Evolutionary conservation across 2,888 invertebrate species (phyloP), one percentile per base, ranked within the genome.

Genomic region (Hipparchia semele): DNA sequence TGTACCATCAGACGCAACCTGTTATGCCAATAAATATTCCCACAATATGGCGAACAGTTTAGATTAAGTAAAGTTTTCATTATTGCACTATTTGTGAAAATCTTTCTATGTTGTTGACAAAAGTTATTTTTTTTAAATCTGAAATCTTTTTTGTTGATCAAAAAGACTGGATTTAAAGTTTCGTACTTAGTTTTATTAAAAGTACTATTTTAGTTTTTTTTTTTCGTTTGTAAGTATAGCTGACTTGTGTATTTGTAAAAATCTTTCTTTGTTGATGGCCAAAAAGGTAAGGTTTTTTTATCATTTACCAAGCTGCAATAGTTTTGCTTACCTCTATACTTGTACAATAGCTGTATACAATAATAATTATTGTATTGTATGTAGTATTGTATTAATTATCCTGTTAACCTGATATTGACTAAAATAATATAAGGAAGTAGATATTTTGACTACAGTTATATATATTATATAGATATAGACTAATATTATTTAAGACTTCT

Each of bases 11-110:
- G 9, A 81, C 85, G 10, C 80, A 81, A n/a, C 75, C 83, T 0
- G 72, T 81, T 0, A 66, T 87, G n/a, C 85, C 89, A 0, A 76
- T 87, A 7, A 65, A 84, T 7, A 46, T 79, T 23, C 75, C 79
- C 0, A 56, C 80, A 2, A 62, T 90, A 4, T 90, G 90, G 90
- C 81, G 85, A 76, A 81, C 83, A 6, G 78, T 86, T 69, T 66
- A 53, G 71, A 68, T 71, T 54, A 46, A 58, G 9, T 58, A 13
- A 23, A 13, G 3, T 58, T 65, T 33, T 49, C 33, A 33, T 51
- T 45, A 9, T 46, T 23, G 23, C 23, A 23, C 23, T 23, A 23
- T 23, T 1, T 23, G 23, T 23, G 23, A 23, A 23, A 23, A 23
- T 23, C 23, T 23, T 23, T 23, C 23, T 23, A 23, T 23, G 23